Conservation (phyloP, 2,113 vertebrate genomes). For the Falcunculus frontatus region DNA sequence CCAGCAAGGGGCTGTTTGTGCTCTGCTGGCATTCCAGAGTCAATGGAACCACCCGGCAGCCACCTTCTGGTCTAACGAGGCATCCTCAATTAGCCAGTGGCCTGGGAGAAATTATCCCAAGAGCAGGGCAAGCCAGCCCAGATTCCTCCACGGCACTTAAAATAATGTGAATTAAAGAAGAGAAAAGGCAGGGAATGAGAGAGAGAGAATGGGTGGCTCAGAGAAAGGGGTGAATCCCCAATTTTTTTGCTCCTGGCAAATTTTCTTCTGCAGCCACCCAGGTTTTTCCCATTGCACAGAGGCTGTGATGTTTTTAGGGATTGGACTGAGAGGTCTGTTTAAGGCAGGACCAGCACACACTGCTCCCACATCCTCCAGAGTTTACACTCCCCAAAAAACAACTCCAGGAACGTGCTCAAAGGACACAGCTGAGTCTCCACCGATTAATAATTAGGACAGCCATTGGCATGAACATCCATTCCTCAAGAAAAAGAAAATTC, state of each 20-base stretch:
- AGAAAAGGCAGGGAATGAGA: background rate
- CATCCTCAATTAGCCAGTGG: background rate
- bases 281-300: background rate
- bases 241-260: background rate
- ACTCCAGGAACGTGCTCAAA: rapidly evolving
- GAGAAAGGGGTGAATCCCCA: background rate
- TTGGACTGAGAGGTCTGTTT: background rate
- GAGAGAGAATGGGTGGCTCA: rapidly evolving
- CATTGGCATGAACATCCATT: background rate
- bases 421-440: rapidly evolving
- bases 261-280: background rate
- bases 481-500: background rate
- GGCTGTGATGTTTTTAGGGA: background rate
- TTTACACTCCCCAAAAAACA: background rate
- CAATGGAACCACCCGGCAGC: background rate
- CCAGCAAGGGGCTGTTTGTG: background rate
- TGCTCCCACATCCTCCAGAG: background rate
- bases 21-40: background rate
- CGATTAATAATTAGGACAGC: background rate
- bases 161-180: background rate
- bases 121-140: background rate
- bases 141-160: background rate
- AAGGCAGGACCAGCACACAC: background rate
- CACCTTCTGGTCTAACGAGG: background rate
- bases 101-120: background rate